Evolutionary conservation across 2,797 vertebrate species (phyloP), one percentile per base, ranked within the genome.

Genomic region (Allobates femoralis): DNA sequence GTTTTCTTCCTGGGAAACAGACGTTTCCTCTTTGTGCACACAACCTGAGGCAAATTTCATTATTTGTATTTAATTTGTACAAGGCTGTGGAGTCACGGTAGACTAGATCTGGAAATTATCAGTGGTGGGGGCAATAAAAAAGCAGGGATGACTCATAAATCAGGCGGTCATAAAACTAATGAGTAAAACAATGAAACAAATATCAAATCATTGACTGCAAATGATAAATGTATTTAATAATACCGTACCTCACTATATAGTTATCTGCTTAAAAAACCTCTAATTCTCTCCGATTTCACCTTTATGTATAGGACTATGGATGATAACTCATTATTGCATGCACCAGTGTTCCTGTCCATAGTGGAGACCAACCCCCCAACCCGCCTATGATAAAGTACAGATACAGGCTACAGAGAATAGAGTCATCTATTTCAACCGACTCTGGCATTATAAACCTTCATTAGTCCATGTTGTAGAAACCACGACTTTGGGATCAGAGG

Each of bases 41-140:
- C n/a, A 34, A 71, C 67, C 67, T 71, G 21, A 71, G 67, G 67
- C 67, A 46, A 79, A 79, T 56, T 1, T 71, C 34, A 71, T 71
- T 71, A 71, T 71, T 71, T 71, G 16, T 51, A 75, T 34, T 69
- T 21, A 21, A 69, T 69, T 37, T 69, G 32, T 69, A 69, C 32
- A 69, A 69, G 66, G 21, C 37, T 14, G 21, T 5, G 67, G 34
- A 23, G 67, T 71, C 34, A 71, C 41, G 67, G 67, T 41, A 46
- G 67, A 71, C 41, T 10, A n/a, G 3, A 41, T 71, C 30, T 69
- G 66, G 66, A 69, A 69, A 69, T 34, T 21, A 37, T 69, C 66
- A 34, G 30, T 69, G 18, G 18, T 21, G 8, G 15, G 66, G 66
- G 28, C 30, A 66, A 66, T 66, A 66, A 66, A 15, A 53, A 53